phyloP scores from a whole-genome alignment of 2,888 invertebrate genomes.

The Eustalomyia histrio region DNA sequence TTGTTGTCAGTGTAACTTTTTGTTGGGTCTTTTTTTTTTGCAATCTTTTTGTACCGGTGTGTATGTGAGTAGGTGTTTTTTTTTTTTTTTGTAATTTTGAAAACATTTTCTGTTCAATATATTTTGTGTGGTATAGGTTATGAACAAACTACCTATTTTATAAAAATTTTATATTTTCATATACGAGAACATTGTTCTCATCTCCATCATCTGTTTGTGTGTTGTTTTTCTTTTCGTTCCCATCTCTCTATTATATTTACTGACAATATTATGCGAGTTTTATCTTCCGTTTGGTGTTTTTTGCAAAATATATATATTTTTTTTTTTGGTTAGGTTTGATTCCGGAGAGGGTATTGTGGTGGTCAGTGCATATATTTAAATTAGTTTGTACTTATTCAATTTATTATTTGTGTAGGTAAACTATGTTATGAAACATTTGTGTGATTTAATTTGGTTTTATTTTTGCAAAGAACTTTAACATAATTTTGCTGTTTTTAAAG shows the following conservation, averaged over 20 bases:
- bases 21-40: slow-evolving; percentile 18
- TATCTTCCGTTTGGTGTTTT: slow-evolving; percentile 13
- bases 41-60: slow-evolving; percentile 20
- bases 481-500: too few species aligned
- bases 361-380: slow-evolving; percentile 40
- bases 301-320: background rate
- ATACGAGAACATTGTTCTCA: slow-evolving; percentile 16
- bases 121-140: slow-evolving; percentile 68
- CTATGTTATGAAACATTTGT: background rate
- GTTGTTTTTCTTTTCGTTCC: background rate
- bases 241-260: background rate
- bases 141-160: slow-evolving; percentile 62
- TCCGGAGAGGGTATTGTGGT: background rate
- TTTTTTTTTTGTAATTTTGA: slow-evolving; percentile 11
- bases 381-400: slow-evolving; percentile 42
- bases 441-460: too few species aligned
- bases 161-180: slow-evolving; percentile 2
- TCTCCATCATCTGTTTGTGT: slow-evolving; percentile 20
- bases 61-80: slow-evolving; percentile 38
- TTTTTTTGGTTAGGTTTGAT: background rate
- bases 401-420: slow-evolving; percentile 7
- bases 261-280: slow-evolving; percentile 51
- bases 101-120: slow-evolving; percentile 54
- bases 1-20: slow-evolving; percentile 30
- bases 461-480: too few species aligned